Percentiles rank a stretch among this genome's conserved stretches.
phyloP scores from a whole-genome alignment of 2,113 vertebrate species.

The Indri indri region DNA sequence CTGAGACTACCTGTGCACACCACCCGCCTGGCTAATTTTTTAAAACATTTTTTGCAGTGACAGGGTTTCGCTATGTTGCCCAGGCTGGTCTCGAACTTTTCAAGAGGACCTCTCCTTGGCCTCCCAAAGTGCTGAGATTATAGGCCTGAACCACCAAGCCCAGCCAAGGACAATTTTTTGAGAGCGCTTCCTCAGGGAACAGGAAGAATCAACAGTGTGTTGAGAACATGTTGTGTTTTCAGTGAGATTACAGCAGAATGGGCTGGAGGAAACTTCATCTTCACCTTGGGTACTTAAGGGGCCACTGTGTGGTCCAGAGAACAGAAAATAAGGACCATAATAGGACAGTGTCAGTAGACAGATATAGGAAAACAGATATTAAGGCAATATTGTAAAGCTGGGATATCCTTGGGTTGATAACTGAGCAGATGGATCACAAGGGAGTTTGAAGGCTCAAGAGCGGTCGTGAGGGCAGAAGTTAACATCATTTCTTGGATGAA shows the following conservation, averaged over 20 bases:
- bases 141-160: no score
- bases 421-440: background rate
- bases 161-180: no score
- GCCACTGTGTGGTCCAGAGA: no score
- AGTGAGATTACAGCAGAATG: background rate
- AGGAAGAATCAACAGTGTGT: background rate
- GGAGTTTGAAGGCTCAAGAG: background rate
- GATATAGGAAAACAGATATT: background rate
- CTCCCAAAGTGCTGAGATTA: no score
- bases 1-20: no score
- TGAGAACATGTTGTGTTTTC: background rate
- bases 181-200: background rate
- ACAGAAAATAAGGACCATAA: background rate
- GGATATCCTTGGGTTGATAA: background rate
- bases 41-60: no score
- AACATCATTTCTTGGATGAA: background rate
- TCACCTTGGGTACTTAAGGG: background rate
- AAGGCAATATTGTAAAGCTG: background rate
- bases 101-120: no score
- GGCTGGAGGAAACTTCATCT: background rate
- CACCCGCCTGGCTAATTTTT: no score
- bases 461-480: background rate
- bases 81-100: no score
- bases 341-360: no score
- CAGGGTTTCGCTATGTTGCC: no score